Evolutionary conservation across 2,113 vertebrate genomes (phyloP), one percentile per base, ranked within the genome.

Genomic region (Pyrgilauda ruficollis): DNA sequence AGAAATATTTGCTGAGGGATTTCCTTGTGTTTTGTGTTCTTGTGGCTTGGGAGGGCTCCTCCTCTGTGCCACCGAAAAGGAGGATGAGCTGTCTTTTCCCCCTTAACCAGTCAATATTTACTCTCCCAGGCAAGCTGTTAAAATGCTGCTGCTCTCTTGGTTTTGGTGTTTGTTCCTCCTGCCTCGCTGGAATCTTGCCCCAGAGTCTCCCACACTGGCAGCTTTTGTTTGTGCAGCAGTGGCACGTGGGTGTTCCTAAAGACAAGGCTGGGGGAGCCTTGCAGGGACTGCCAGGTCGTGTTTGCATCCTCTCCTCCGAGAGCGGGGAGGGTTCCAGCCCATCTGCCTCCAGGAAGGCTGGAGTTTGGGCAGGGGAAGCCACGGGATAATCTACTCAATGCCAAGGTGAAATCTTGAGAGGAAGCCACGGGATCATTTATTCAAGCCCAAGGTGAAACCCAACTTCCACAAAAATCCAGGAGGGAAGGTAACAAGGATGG

Each of bases 21-120:
- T 61, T 80, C 64, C 50, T 49, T 3, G 43, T 16, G 67, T n/a
- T 74, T 19, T 37, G 63, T 69, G 52, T 39, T 30, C 37, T 13
- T 8, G 37, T 81, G 50, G 11, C 66, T 33, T 28, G 64, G 14
- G 52, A 35, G 46, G 41, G 55, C 43, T 93, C 50, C 43, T 75
- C 11, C 61, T 72, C 44, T 17, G 23, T 33, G 74, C 74, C 69
- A 78, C 69, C 56, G 13, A 44, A 33, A 73, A 37, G 69, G 73
- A 95, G 89, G 28, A 76, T 73, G 84, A 94, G 89, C 91, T 82
- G 74, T 15, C 78, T 94, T 85, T 89, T 73, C 77, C 91, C 92
- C 92, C 59, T 72, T 7, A 24, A 8, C 77, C 75, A 83, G 89
- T 67, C 96, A 96, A 74, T 96, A 80, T 96, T 97, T 95, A 84